A percentile compares a stretch with the other conserved stretches of the same genome.
phyloP scores from a whole-genome alignment of 2,888 invertebrate species.

The Pedicia rivosa region DNA sequence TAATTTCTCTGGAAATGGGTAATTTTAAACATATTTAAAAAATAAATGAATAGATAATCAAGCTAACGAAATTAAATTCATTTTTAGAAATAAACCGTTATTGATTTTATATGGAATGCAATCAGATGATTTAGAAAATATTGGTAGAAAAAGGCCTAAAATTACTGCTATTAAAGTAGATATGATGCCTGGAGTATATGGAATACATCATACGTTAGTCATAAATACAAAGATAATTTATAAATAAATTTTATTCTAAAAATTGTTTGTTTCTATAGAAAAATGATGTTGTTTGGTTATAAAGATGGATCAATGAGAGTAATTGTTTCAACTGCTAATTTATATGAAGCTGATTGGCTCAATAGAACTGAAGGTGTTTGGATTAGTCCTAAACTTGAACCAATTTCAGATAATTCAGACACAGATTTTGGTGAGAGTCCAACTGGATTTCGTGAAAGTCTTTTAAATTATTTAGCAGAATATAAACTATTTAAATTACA shows the following conservation, averaged over 20 bases:
- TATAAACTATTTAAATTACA: conserved; percentile 53
- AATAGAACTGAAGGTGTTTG: conserved; percentile 90
- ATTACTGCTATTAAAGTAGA: conserved; percentile 49
- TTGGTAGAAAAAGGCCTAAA: conserved; percentile 42
- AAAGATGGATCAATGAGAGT: conserved; percentile 67
- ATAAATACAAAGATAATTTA: no score
- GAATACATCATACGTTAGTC: conserved; percentile 77
- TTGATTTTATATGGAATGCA: conserved; percentile 67
- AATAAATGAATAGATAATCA: no score
- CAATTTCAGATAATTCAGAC: conserved; percentile 36
- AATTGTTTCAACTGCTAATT: conserved; percentile 81
- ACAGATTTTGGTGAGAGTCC: conserved; percentile 55
- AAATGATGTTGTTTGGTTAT: conserved; percentile 78
- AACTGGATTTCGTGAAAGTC: conserved; percentile 64
- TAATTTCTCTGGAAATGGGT: conserved; percentile 43
- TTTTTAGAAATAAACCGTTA: conserved; percentile 47
- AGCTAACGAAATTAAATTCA: no score
- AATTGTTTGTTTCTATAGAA: conserved; percentile 34
- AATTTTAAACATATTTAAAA: no score
- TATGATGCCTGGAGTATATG: conserved; percentile 64
- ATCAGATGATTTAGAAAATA: conserved; percentile 38
- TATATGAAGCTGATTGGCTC: conserved; percentile 84
- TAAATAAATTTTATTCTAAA: no score
- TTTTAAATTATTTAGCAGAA: conserved; percentile 57
- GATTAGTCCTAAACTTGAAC: conserved; percentile 70